Evolutionary conservation across 2,888 invertebrate genomes (phyloP).

Genomic region (Lochmaea crataegi): DNA sequence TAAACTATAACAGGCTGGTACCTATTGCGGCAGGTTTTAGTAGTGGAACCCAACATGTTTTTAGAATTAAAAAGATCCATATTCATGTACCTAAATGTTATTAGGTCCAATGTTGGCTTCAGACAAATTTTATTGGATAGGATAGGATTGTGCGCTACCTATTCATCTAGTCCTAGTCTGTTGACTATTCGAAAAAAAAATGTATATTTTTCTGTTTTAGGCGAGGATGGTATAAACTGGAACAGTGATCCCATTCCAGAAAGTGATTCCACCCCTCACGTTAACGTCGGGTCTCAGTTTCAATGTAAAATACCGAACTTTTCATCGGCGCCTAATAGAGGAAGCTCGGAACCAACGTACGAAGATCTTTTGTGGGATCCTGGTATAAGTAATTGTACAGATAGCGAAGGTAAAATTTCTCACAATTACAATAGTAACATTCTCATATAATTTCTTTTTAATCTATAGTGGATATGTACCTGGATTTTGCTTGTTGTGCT

Average conservation of each 20-base stretch:
- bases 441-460: not conserved
- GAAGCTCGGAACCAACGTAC: slow-evolving; percentile 68
- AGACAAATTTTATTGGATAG: no score
- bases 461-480: slow-evolving; percentile 85
- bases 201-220: slow-evolving; percentile 44
- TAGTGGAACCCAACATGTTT: no score
- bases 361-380: slow-evolving; percentile 92
- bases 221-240: slow-evolving; percentile 58
- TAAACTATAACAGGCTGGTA: no score
- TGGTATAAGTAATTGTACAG: slow-evolving; percentile 77
- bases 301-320: slow-evolving; percentile 83
- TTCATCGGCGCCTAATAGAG: slow-evolving; percentile 63
- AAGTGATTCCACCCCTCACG: slow-evolving; percentile 75
- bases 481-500: slow-evolving; percentile 95
- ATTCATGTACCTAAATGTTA: no score
- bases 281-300: slow-evolving; percentile 88
- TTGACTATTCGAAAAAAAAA: no score
- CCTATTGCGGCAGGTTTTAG: no score
- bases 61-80: no score
- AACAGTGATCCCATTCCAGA: slow-evolving; percentile 64
- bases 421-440: no score
- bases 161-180: no score
- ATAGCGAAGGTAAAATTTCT: slow-evolving; percentile 75
- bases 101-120: no score
- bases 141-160: no score